Evolutionary conservation across 2,113 vertebrate species (phyloP).

Genomic region (Gobiocypris rarus): DNA sequence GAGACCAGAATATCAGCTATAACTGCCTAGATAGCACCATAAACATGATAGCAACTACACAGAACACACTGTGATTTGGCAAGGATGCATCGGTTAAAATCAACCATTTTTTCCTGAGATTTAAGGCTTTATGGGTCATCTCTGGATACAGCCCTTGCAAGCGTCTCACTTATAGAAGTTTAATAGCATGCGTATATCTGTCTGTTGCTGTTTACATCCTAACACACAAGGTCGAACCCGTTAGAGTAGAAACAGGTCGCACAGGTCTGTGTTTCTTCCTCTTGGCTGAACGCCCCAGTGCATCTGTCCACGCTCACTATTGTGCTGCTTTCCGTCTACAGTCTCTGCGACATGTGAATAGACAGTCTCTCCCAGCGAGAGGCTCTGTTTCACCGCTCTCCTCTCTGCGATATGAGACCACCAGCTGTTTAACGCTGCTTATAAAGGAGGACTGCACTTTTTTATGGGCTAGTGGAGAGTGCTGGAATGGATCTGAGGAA

Average conservation of each 20-base stretch:
- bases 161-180: background rate
- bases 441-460: slow-evolving; percentile 41
- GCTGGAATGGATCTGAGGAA: slow-evolving; percentile 24
- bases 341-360: slow-evolving; percentile 11
- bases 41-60: background rate
- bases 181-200: background rate
- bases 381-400: slow-evolving; percentile 27
- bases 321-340: slow-evolving; percentile 40
- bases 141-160: background rate
- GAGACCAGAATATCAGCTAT: background rate
- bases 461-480: slow-evolving; percentile 27
- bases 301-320: slow-evolving; percentile 34
- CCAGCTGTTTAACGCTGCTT: slow-evolving; percentile 40
- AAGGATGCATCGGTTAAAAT: background rate
- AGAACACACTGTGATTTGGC: background rate
- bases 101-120: background rate
- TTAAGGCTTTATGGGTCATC: background rate
- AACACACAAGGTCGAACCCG: background rate
- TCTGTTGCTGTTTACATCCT: background rate
- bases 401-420: slow-evolving; percentile 36
- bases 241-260: slow-evolving; percentile 32
- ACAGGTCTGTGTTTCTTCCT: slow-evolving; percentile 11
- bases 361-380: slow-evolving; percentile 10
- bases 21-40: no score
- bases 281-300: slow-evolving; percentile 16